Evolutionary conservation across 2,113 vertebrate species (phyloP), one percentile per base, ranked within the genome.

Genomic region (Ageneiosus marmoratus): DNA sequence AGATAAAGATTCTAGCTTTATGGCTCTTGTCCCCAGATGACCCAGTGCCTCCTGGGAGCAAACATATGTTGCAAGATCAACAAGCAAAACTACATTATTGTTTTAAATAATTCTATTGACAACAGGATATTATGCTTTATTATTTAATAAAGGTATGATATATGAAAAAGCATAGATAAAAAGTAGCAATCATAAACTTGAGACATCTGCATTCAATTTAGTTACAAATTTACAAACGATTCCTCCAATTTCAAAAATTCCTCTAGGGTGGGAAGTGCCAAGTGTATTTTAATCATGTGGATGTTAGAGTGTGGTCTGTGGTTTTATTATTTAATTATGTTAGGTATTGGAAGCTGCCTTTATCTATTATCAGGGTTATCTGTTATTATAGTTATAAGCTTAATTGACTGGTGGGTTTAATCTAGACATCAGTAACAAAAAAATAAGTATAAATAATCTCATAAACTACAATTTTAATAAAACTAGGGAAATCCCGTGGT

Each of bases 1-100:
- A 86, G 88, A 92, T 94, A 92, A 89, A 91, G 85, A 90, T 87
- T 79, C 65, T 60, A 83, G 63, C 84, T 93, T 93, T 92, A 92
- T 91, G 83, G 88, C 82, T 51, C 72, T 82, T 87, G 73, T 83
- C 72, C 74, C 89, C 78, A 87, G 58, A 80, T 88, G 84, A 82
- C 89, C 81, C 55, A 58, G 63, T 76, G 79, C 79, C 58, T 84
- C 65, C 82, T 76, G 82, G 85, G 76, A 69, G 81, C 84, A 80
- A 80, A 85, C 87, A 83, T 41, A 74, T 22, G 44, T 22, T 83
- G 88, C 84, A 89, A 55, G 62, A 83, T 58, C 82, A 87, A 84
- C 81, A 88, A 87, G 84, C 76, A 81, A 84, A 69, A 53, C 77
- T 79, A 56, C 63, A 55, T 79, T 65, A 75, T 55, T 65, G 46